Percentiles rank a stretch among this genome's conserved stretches.
Evolutionary conservation across 2,113 vertebrate species (phyloP).

Genomic region (Macrotis lagotis): DNA sequence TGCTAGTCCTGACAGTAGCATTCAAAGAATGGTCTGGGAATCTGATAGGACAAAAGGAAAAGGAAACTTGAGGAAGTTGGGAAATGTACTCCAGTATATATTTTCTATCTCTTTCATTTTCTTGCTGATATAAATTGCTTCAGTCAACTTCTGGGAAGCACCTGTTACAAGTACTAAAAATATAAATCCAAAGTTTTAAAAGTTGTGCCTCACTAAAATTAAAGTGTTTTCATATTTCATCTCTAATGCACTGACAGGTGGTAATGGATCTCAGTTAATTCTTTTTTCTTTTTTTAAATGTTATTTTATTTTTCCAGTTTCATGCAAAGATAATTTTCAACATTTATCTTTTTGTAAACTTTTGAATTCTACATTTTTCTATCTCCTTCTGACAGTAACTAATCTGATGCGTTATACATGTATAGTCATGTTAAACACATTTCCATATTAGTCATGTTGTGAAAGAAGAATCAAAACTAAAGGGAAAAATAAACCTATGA

Average conservation of each 20-base stretch:
- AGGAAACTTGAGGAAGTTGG: neutral
- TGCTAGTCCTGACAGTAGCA: neutral
- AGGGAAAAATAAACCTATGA: too few relatives aligned
- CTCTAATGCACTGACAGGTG: neutral
- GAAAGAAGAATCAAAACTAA: too few relatives aligned
- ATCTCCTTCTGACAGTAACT: too few relatives aligned
- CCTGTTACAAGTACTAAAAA: neutral
- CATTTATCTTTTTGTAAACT: too few relatives aligned
- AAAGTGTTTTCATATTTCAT: neutral
- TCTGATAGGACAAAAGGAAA: neutral
- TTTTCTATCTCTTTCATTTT: neutral
- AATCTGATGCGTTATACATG: too few relatives aligned
- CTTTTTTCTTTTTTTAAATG: too few relatives aligned
- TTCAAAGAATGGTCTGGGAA: neutral
- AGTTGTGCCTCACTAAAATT: neutral
- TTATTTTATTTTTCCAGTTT: too few relatives aligned
- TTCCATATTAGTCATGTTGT: too few relatives aligned
- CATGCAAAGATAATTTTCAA: too few relatives aligned
- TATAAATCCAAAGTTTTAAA: neutral
- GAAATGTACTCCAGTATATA: neutral
- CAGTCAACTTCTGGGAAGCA: neutral
- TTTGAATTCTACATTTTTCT: too few relatives aligned
- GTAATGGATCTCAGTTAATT: neutral
- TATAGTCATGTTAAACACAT: too few relatives aligned
- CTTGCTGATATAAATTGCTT: neutral